These are phyloP conservation scores for Oenanthe melanoleuca DNA, from an alignment of 2,113 vertebrate species.

Conservation along the genomic window DNA sequence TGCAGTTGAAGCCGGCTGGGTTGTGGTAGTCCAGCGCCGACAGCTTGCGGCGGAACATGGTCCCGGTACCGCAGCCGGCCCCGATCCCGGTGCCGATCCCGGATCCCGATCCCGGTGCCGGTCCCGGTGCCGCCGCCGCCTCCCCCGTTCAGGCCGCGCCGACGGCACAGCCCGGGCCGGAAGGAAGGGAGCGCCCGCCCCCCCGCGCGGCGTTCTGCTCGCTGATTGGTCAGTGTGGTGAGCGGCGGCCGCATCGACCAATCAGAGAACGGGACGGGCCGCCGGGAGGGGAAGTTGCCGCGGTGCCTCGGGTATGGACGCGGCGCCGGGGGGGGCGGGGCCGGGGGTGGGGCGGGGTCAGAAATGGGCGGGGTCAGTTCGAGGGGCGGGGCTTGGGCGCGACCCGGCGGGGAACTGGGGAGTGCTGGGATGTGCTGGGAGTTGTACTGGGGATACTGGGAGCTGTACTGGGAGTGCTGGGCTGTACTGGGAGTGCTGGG, in stretches of 20 bases:
- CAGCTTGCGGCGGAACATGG: conserved; percentile 92
- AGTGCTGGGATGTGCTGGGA: too few species aligned
- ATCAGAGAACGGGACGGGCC: background rate
- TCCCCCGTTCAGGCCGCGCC: background rate
- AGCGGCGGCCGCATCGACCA: accelerated
- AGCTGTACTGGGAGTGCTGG: too few species aligned
- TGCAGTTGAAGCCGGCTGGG: conserved; percentile 85
- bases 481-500: too few species aligned
- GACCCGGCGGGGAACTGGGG: too few species aligned
- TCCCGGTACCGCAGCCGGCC: background rate
- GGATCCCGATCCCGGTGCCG: background rate
- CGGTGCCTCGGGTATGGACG: background rate
- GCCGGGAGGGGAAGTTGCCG: background rate
- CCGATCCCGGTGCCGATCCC: background rate
- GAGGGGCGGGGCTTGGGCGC: too few species aligned
- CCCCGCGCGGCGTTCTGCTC: background rate
- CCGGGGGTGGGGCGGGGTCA: too few species aligned
- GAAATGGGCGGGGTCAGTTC: too few species aligned
- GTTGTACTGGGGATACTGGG: too few species aligned
- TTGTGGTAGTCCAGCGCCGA: conserved; percentile 93
- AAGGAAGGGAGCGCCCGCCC: background rate
- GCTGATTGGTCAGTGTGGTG: accelerated
- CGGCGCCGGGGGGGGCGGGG: too few species aligned
- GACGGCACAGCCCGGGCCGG: background rate
- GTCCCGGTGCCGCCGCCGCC: background rate